A percentile compares a stretch with the other conserved stretches of the same genome.
phyloP scores from a whole-genome alignment of 1,140 invertebrate genomes.

The Rhagoletis zephyria region DNA sequence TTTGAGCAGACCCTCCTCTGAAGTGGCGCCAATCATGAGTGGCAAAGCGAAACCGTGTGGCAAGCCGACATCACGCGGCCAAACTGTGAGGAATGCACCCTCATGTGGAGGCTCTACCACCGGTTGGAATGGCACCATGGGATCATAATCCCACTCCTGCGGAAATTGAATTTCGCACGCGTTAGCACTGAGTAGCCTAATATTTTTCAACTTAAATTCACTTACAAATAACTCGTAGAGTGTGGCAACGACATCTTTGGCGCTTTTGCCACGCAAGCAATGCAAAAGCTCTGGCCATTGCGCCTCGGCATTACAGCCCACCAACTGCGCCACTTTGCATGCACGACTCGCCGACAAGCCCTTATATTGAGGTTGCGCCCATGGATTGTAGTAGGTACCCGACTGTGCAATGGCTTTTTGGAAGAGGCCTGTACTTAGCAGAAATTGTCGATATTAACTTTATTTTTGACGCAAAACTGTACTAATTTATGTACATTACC shows the following conservation, averaged over 20 bases:
- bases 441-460: no score
- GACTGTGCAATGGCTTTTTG: conserved; percentile 84
- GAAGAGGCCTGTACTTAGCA: conserved; percentile 74
- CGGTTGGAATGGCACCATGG: conserved; percentile 83
- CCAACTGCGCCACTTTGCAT: conserved; percentile 76
- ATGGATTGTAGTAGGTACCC: conserved; percentile 84
- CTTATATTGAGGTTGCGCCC: conserved; percentile 80
- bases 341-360: conserved; percentile 78
- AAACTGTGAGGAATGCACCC: conserved; percentile 79
- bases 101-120: conserved; percentile 79
- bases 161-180: background rate
- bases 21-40: conserved; percentile 80
- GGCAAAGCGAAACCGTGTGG: conserved; percentile 77
- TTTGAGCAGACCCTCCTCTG: conserved; percentile 80
- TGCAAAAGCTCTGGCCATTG: conserved; percentile 75
- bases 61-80: conserved; percentile 74
- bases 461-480: background rate
- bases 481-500: conserved; percentile 66
- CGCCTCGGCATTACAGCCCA: conserved; percentile 74
- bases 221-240: conserved; percentile 79
- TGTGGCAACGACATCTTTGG: conserved; percentile 77
- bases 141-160: conserved; percentile 81
- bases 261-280: conserved; percentile 77
- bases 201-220: conserved; percentile 50
- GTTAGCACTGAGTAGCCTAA: background rate